Conservation (phyloP, 2,797 vertebrate species). For the Morus bassanus region DNA sequence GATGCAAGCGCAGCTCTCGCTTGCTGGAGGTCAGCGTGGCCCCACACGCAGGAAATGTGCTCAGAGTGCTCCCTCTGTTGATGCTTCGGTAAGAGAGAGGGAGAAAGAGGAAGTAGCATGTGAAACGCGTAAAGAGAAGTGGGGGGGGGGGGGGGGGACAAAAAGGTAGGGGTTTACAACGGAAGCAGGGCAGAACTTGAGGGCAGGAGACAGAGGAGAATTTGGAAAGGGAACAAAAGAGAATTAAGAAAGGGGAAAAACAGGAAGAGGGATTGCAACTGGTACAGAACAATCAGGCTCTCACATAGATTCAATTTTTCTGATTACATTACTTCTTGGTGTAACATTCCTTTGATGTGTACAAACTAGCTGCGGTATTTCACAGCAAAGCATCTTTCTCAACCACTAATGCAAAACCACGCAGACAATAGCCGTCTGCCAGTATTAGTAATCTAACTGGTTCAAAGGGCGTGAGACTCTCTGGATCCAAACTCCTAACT, state of each 20-base stretch:
- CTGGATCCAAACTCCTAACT: neutral
- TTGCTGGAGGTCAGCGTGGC: neutral
- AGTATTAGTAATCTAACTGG: neutral
- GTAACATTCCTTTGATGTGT: neutral
- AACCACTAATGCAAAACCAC: neutral
- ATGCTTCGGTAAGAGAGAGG: neutral
- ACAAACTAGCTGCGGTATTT: neutral
- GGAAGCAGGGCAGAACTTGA: neutral
- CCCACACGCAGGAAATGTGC: neutral
- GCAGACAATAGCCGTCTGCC: neutral
- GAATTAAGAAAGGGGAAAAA: neutral
- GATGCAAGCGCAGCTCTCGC: neutral
- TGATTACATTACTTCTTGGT: neutral
- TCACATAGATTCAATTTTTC: neutral
- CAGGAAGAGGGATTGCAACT: neutral
- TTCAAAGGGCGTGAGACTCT: neutral
- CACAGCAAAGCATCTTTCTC: neutral
- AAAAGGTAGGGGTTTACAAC: neutral
- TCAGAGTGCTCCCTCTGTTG: conserved; percentile 22
- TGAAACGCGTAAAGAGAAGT: rapidly evolving
- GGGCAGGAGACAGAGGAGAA: neutral
- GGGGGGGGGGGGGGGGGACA: neutral
- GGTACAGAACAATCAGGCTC: neutral
- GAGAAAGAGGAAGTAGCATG: neutral
- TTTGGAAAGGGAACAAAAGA: neutral